These are phyloP conservation scores for Pelmatolapia mariae DNA, from an alignment of 2,113 vertebrate genomes.

Conservation along the genomic window DNA sequence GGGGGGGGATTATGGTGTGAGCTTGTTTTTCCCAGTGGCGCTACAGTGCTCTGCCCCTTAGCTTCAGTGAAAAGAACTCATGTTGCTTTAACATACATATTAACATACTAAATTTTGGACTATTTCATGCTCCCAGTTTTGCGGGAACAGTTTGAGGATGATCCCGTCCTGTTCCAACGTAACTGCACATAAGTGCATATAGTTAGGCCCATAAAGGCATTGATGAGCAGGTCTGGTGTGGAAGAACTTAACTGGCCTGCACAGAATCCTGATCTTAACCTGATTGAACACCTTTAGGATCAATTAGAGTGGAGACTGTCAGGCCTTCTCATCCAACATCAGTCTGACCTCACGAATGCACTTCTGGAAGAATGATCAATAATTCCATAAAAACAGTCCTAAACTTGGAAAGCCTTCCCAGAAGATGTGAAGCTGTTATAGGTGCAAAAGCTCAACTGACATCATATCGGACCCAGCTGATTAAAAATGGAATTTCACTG, in stretches of 20 bases:
- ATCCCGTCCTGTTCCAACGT: fast-evolving
- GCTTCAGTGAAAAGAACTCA: not conserved
- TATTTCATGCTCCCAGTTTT: not conserved
- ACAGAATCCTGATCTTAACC: not conserved
- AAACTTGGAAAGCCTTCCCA: not conserved
- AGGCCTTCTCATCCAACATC: not conserved
- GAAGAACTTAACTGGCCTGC: not conserved
- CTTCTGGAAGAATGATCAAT: not conserved
- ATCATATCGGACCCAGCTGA: not conserved
- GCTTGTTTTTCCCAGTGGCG: fast-evolving
- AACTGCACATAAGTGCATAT: not conserved
- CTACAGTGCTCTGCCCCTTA: not conserved
- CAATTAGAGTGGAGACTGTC: not conserved
- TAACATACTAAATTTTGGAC: not conserved
- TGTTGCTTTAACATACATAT: not conserved
- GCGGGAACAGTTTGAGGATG: not conserved
- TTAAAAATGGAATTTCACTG: not conserved
- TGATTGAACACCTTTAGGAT: not conserved
- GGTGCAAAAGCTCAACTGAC: not conserved
- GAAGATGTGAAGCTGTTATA: not conserved
- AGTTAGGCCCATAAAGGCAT: not conserved
- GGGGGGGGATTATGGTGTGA: not conserved
- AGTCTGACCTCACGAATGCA: not conserved
- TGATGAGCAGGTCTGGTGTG: not conserved
- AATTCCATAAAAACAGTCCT: not conserved